Conservation (phyloP, 1,140 invertebrate genomes). For the Diuraphis noxia region DNA sequence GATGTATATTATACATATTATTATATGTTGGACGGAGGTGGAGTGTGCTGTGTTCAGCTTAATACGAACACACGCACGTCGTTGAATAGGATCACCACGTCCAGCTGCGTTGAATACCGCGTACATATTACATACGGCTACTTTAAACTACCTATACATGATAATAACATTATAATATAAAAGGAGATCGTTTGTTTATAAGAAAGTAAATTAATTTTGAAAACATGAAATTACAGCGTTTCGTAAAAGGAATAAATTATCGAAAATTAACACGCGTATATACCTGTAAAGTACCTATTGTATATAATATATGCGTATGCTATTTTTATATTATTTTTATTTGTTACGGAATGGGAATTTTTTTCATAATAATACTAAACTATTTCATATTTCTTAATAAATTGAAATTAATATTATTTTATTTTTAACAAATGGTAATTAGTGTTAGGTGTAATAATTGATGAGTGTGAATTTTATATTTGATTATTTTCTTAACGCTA, state of each 20-base stretch:
- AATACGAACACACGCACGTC: conserved; percentile 1
- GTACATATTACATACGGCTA: background rate
- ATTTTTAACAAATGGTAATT: too few species aligned
- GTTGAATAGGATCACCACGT: background rate
- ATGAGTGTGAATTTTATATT: conserved; percentile 4
- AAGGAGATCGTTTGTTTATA: background rate
- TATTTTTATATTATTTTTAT: background rate
- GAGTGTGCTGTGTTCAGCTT: background rate
- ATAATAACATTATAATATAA: background rate
- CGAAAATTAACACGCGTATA: background rate
- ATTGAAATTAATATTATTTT: background rate
- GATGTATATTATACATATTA: background rate
- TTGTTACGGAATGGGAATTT: background rate
- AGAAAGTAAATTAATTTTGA: background rate
- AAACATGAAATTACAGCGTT: background rate
- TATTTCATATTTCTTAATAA: background rate
- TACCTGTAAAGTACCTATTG: background rate
- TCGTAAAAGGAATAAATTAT: background rate
- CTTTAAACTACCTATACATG: too few species aligned
- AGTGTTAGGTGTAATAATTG: background rate
- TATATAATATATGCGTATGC: background rate
- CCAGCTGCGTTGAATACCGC: background rate
- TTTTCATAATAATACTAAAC: background rate
- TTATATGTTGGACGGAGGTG: background rate
- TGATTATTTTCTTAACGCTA: background rate